Percentiles rank a stretch among this genome's conserved stretches.
phyloP scores from a whole-genome alignment of 2,797 vertebrate genomes.

The Takifugu rubripes region DNA sequence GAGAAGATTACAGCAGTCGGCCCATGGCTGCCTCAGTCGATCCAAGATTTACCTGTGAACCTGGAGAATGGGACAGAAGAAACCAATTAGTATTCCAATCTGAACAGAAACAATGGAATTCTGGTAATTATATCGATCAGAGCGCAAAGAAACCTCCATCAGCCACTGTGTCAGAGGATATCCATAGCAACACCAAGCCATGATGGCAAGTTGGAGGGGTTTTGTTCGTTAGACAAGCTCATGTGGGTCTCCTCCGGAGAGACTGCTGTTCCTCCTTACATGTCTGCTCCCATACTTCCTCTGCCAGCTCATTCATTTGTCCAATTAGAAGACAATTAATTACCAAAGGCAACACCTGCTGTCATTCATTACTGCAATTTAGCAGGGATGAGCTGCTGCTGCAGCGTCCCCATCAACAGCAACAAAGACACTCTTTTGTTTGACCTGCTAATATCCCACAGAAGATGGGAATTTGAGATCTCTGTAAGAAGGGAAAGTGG shows the following conservation, averaged over 20 bases:
- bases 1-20: conserved; percentile 26
- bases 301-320: conserved; percentile 66
- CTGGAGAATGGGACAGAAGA: conserved; percentile 53
- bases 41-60: conserved; percentile 39
- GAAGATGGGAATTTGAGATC: not conserved
- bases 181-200: conserved; percentile 3
- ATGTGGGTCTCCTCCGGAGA: conserved; percentile 54
- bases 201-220: conserved; percentile 16
- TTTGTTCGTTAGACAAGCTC: conserved; percentile 47
- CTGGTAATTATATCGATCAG: conserved; percentile 34
- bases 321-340: conserved; percentile 74
- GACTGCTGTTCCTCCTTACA: conserved; percentile 51
- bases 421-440: no score
- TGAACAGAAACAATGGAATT: conserved; percentile 33
- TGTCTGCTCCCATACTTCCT: conserved; percentile 62
- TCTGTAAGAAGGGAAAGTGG: conserved; percentile 23
- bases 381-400: conserved; percentile 39
- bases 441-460: not conserved
- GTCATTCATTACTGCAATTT: conserved; percentile 63
- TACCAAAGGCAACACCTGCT: conserved; percentile 70
- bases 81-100: conserved; percentile 35
- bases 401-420: conserved; percentile 38
- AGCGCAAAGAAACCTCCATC: conserved; percentile 30
- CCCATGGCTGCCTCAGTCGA: conserved; percentile 48
- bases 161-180: conserved; percentile 21